Evolutionary conservation across 2,888 invertebrate genomes (phyloP), one percentile per base, ranked within the genome.

Genomic region (Lochmaea capreae): DNA sequence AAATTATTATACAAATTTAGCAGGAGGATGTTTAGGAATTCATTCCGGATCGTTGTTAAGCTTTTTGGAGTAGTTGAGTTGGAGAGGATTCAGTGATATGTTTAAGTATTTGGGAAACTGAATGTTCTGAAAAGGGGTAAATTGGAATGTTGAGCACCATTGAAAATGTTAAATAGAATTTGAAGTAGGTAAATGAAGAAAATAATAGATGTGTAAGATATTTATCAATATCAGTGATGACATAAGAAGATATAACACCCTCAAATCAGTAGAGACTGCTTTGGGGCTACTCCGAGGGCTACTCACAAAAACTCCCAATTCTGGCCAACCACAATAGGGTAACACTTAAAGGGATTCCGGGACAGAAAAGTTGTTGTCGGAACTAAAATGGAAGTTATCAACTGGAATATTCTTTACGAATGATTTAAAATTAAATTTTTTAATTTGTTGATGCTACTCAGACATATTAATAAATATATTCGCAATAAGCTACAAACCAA

Each of bases 1-100:
- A 67, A 67, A 58, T 67, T 67, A 67, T 67, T 67, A 57, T 42
- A 67, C 22, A 67, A 67, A 67, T 67, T 67, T 67, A 58, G 22
- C 54, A 42, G 42, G n/a, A 43, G 58, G n/a, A 58, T 67, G 58
- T 58, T 66, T 57, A 66, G 57, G 66, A 66, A 66, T 66, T 67
- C 67, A 67, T 42, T 67, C 12, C 18, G 67, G 67, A 67, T 67
- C 58, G 67, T 58, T n/a, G 33, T 58, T 67, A 58, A 58, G 58
- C 58, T 67, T 67, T 67, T 57, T 57, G 66, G 33, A 42, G 66
- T 67, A 42, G 66, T 67, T 57, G 16, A 46, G 46, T 43, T 22
- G 12, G 65, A 63, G 46, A 43, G 65, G 49, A 26, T 49, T 65
- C 49, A 18, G 65, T 49, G 65, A 65, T 65, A 65, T 49, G 22